A percentile compares a stretch with the other conserved stretches of the same genome.
phyloP scores from a whole-genome alignment of 2,797 vertebrate genomes.

The Spondyliosoma cantharus region DNA sequence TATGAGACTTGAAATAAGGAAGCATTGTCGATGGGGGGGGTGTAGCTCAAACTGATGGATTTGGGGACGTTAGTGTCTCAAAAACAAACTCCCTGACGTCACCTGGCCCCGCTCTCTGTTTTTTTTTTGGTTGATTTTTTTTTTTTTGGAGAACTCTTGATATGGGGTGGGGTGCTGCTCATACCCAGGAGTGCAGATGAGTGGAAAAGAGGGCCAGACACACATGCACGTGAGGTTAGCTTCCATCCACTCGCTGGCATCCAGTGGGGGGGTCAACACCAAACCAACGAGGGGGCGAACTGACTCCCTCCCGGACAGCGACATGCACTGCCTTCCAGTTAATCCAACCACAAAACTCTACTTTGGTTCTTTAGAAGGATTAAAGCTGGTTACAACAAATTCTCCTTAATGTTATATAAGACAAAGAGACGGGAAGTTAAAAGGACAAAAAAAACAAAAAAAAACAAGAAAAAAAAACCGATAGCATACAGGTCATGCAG shows the following conservation, averaged over 20 bases:
- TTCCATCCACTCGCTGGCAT: constrained; percentile 83
- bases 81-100: constrained; percentile 51
- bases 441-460: constrained; percentile 19
- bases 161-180: constrained; percentile 85
- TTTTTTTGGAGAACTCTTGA: constrained; percentile 40
- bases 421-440: constrained; percentile 50
- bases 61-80: constrained; percentile 31
- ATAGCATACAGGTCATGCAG: constrained; percentile 85
- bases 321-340: constrained; percentile 86
- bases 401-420: constrained; percentile 63
- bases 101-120: constrained; percentile 63
- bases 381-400: constrained; percentile 74
- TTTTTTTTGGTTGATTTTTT: constrained; percentile 53
- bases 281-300: constrained; percentile 78
- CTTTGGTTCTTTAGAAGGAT: constrained; percentile 80
- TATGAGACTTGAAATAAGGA: constrained; percentile 30
- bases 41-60: constrained; percentile 44
- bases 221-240: constrained; percentile 88
- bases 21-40: constrained; percentile 45
- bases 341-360: constrained; percentile 82
- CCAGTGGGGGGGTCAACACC: constrained; percentile 82
- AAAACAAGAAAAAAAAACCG: constrained; percentile 42
- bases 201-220: constrained; percentile 83
- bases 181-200: constrained; percentile 88
- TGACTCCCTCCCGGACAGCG: constrained; percentile 82